A percentile compares a stretch with the other conserved stretches of the same genome.
These are phyloP conservation scores for Sycophila sp. DNA, from an alignment of 1,140 invertebrate genomes.

Conservation along the genomic window DNA sequence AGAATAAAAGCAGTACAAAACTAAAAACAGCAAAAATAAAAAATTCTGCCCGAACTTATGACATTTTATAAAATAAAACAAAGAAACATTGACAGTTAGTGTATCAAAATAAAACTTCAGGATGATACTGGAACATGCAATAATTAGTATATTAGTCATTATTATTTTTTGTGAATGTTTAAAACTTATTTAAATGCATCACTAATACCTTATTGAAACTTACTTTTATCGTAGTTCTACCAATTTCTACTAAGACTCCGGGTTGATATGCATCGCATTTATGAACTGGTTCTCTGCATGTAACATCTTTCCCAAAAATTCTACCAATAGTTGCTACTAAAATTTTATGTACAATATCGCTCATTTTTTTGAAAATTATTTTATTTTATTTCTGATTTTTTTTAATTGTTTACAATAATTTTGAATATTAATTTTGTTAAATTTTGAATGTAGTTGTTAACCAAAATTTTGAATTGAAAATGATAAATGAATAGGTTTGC, in stretches of 20 bases:
- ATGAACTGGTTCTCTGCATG: slow-evolving; percentile 56
- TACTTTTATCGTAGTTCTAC: slow-evolving; percentile 52
- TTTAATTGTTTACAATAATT: neutral
- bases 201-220: neutral
- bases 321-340: slow-evolving; percentile 56
- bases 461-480: slow-evolving; percentile 2
- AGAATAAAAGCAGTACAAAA: too few relatives aligned
- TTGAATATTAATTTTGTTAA: neutral
- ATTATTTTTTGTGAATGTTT: neutral
- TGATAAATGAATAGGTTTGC: neutral
- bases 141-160: neutral
- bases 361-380: slow-evolving; percentile 42
- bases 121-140: neutral
- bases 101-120: slow-evolving; percentile 28
- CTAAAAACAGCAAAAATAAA: too few relatives aligned
- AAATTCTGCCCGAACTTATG: neutral
- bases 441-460: neutral
- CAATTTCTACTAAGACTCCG: slow-evolving; percentile 56
- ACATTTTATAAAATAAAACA: slow-evolving; percentile 20
- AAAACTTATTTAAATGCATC: neutral
- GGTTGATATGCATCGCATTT: slow-evolving; percentile 60
- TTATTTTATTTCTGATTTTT: neutral
- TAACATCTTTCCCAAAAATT: slow-evolving; percentile 59
- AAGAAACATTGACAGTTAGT: slow-evolving; percentile 12
- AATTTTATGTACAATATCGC: slow-evolving; percentile 52